These are phyloP conservation scores for Hippoglossus stenolepis DNA, from an alignment of 2,113 vertebrate species.

Conservation along the genomic window DNA sequence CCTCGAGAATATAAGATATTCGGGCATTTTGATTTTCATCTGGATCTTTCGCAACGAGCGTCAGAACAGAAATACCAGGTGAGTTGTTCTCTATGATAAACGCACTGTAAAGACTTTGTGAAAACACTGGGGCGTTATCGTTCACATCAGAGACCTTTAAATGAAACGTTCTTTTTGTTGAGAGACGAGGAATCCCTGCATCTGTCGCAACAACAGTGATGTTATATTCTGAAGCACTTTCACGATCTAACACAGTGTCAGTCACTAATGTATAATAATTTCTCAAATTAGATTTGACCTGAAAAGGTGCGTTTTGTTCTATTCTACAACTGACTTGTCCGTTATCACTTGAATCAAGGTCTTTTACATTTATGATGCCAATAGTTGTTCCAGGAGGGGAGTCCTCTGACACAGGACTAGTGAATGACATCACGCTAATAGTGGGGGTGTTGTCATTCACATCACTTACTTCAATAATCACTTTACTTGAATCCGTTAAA, in stretches of 20 bases:
- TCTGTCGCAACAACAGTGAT: constrained; percentile 62
- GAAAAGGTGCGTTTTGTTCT: constrained; percentile 47
- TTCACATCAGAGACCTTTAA: constrained; percentile 73
- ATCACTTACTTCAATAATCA: constrained; percentile 64
- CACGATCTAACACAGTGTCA: constrained; percentile 55
- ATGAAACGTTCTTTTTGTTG: constrained; percentile 35
- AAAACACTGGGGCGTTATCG: constrained; percentile 74
- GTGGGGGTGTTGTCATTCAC: constrained; percentile 66
- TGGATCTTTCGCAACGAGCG: constrained; percentile 36
- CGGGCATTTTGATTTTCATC: constrained; percentile 65
- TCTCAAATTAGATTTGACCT: constrained; percentile 59
- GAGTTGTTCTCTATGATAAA: constrained; percentile 70
- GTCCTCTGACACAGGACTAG: constrained; percentile 55
- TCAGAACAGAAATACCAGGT: constrained; percentile 55
- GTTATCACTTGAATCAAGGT: constrained; percentile 62
- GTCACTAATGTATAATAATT: constrained; percentile 65
- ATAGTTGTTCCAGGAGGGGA: constrained; percentile 56
- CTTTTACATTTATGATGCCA: constrained; percentile 67
- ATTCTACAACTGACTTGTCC: constrained; percentile 58
- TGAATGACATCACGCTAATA: constrained; percentile 55
- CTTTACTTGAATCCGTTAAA: constrained; percentile 57
- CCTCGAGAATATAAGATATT: constrained; percentile 47
- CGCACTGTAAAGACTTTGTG: constrained; percentile 21
- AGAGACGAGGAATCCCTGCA: constrained; percentile 54
- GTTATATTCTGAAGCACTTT: constrained; percentile 58